A percentile compares a stretch with the other conserved stretches of the same genome.
Conservation (phyloP, 2,797 vertebrate species). For the Calcarius lapponicus region DNA sequence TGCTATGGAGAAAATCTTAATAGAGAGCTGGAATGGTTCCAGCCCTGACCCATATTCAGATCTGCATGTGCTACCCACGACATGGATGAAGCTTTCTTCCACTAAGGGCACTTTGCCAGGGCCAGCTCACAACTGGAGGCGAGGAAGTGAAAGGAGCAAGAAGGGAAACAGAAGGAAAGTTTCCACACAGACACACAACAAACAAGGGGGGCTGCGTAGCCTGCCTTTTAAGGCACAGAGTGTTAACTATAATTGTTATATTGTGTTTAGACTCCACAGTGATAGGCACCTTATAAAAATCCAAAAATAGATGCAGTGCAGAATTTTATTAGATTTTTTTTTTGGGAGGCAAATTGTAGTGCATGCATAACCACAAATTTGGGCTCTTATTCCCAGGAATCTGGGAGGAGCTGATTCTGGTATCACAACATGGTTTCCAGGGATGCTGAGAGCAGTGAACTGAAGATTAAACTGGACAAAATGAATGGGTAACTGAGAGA, state of each 20-base stretch:
- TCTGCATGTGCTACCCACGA: neutral
- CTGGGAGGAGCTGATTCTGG: neutral
- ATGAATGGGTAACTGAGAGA: neutral
- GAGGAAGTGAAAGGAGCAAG: neutral
- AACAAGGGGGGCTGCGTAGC: neutral
- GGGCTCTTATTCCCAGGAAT: neutral
- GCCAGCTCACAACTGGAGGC: neutral
- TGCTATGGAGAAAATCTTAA: neutral
- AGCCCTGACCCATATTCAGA: neutral
- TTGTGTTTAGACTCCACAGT: neutral
- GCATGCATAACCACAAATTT: neutral
- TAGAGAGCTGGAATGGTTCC: neutral
- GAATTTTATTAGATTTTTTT: neutral
- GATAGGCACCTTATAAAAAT: neutral
- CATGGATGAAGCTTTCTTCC: neutral
- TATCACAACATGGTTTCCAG: neutral
- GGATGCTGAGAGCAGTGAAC: neutral
- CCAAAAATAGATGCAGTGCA: neutral
- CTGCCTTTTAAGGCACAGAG: neutral
- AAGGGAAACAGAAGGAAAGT: constrained; percentile 31
- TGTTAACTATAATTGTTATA: neutral
- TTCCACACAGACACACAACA: neutral
- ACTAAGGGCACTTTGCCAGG: constrained; percentile 2
- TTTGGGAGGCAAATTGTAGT: neutral
- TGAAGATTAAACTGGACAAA: neutral